A percentile compares a stretch with the other conserved stretches of the same genome.
Conservation (phyloP, 2,797 vertebrate genomes). For the Petrocephalus sullivani region DNA sequence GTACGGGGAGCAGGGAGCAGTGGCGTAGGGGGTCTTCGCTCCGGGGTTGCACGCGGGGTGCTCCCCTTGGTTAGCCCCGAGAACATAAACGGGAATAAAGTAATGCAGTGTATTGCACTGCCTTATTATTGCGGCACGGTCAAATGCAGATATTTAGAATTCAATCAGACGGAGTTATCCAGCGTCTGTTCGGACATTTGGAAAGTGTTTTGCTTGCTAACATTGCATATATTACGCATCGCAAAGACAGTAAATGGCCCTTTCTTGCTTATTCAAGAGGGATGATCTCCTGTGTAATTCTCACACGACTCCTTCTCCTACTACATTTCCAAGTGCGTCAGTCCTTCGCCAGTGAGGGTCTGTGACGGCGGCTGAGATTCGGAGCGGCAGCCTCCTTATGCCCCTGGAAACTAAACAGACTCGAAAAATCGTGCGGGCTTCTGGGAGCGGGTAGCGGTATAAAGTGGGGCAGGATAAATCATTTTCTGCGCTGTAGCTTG, state of each 20-base stretch:
- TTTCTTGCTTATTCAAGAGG: not conserved
- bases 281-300: not conserved
- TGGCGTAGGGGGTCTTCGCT: not conserved
- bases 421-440: not conserved
- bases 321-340: not conserved
- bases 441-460: not conserved
- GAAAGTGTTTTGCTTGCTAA: not conserved
- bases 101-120: not conserved
- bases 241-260: not conserved
- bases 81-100: not conserved
- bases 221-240: not conserved
- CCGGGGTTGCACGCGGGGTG: not conserved
- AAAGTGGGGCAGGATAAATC: not conserved
- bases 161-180: not conserved
- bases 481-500: not conserved
- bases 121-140: not conserved
- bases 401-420: not conserved
- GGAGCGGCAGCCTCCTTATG: not conserved
- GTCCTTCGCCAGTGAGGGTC: not conserved
- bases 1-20: too few species aligned
- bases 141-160: not conserved
- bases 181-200: not conserved
- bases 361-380: not conserved
- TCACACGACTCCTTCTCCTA: not conserved
- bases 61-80: not conserved